These are phyloP conservation scores for Drosophila kanekoi DNA, from an alignment of 2,888 invertebrate species.

Conservation along the genomic window DNA sequence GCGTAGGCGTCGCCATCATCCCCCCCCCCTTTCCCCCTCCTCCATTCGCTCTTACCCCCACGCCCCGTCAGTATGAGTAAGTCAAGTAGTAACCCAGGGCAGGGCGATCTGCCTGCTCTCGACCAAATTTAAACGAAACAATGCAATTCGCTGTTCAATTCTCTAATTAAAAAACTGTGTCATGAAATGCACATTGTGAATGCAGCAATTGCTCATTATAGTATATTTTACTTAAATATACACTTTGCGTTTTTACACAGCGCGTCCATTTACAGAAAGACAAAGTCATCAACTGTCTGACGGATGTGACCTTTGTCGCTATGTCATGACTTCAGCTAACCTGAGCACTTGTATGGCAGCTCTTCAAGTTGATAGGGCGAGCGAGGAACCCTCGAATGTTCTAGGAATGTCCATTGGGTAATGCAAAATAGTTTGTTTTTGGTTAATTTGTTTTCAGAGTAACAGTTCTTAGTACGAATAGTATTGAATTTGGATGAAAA, in stretches of 20 bases:
- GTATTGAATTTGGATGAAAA: not conserved
- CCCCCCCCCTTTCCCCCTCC: slow-evolving; percentile 1
- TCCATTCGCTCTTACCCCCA: not conserved
- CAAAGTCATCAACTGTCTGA: too few species aligned
- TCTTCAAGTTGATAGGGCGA: too few species aligned
- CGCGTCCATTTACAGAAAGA: too few species aligned
- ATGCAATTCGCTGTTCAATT: slow-evolving; percentile 61
- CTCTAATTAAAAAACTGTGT: slow-evolving; percentile 58
- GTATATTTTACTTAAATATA: not conserved
- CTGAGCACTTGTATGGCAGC: too few species aligned
- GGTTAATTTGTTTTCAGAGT: too few species aligned
- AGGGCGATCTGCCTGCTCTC: slow-evolving; percentile 21
- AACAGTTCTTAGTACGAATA: not conserved
- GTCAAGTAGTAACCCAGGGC: slow-evolving; percentile 46
- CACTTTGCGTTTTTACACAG: not conserved
- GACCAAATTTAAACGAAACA: slow-evolving; percentile 35
- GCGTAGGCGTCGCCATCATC: slow-evolving; percentile 40
- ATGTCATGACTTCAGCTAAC: too few species aligned
- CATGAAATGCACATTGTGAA: slow-evolving; percentile 39
- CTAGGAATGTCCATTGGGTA: not conserved
- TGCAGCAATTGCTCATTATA: slow-evolving; percentile 3
- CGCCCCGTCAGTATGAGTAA: slow-evolving; percentile 35
- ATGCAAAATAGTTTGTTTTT: not conserved
- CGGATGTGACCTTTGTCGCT: too few species aligned
- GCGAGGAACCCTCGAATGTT: not conserved